Conservation (phyloP, 1,140 invertebrate species). For the Hylaeus anthracinus region DNA sequence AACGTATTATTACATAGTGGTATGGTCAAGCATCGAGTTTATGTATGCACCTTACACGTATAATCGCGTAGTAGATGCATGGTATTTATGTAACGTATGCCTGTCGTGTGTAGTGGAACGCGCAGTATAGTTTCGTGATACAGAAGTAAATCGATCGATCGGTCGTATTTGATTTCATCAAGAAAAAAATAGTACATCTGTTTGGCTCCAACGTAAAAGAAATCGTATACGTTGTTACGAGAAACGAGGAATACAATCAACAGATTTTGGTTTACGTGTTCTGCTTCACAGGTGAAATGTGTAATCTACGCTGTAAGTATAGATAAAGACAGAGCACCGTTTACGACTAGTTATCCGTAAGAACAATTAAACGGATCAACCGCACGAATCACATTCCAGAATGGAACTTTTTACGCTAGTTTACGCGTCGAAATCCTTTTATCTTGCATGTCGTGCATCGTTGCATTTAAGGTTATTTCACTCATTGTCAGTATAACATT, state of each 20-base stretch:
- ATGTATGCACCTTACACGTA: constrained; percentile 15
- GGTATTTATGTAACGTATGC: constrained; percentile 45
- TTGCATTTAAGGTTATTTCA: constrained; percentile 55
- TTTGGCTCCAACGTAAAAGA: neutral
- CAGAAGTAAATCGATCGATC: constrained; percentile 41
- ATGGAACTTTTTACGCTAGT: neutral
- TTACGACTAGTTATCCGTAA: neutral
- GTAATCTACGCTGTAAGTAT: constrained; percentile 61
- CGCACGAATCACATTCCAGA: neutral
- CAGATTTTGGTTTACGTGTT: constrained; percentile 7
- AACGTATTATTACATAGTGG: constrained; percentile 14
- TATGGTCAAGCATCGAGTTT: constrained; percentile 24
- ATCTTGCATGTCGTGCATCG: neutral
- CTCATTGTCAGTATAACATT: constrained; percentile 22
- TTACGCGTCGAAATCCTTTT: neutral
- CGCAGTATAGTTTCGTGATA: constrained; percentile 47
- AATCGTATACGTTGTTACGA: neutral
- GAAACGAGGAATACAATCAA: constrained; percentile 5
- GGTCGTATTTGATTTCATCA: constrained; percentile 1
- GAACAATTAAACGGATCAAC: neutral
- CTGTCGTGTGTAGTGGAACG: constrained; percentile 30
- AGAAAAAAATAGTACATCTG: neutral
- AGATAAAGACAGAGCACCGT: neutral
- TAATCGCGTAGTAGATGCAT: constrained; percentile 20
- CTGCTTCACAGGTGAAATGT: constrained; percentile 40